phyloP scores from a whole-genome alignment of 2,797 vertebrate genomes.

The Crocodylus rhombifer region DNA sequence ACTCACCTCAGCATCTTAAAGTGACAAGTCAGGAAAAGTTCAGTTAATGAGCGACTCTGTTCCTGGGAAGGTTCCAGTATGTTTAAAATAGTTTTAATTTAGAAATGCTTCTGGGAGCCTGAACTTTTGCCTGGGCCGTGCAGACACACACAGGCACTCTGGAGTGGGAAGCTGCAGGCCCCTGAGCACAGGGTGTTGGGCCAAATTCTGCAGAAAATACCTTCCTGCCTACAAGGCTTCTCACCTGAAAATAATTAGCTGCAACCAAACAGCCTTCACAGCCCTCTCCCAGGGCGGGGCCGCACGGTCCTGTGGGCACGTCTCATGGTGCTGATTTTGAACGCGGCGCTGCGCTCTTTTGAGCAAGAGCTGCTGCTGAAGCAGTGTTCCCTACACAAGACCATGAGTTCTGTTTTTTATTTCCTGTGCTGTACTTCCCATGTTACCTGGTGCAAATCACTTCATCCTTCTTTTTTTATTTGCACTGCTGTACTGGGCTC shows the following conservation, averaged over 20 bases:
- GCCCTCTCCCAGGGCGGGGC: background rate
- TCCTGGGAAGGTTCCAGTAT: background rate
- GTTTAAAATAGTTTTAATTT: background rate
- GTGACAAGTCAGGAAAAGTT: background rate
- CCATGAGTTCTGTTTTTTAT: background rate
- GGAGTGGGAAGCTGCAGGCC: no score
- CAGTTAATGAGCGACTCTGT: background rate
- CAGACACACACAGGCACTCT: background rate
- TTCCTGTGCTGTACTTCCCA: background rate
- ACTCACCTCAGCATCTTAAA: background rate
- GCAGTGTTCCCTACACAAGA: background rate
- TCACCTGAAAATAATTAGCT: background rate
- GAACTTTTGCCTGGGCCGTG: slow-evolving; percentile 3
- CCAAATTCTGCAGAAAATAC: background rate
- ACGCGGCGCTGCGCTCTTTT: background rate
- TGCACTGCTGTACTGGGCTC: background rate
- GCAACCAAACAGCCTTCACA: background rate
- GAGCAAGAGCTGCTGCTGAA: no score
- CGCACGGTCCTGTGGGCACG: background rate
- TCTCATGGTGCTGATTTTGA: background rate
- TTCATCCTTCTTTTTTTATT: background rate
- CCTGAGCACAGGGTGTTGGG: background rate
- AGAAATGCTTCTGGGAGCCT: slow-evolving; percentile 10
- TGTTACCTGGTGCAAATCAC: background rate
- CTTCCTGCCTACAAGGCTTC: background rate